Percentiles rank a stretch among this genome's conserved stretches.
Conservation (phyloP, 2,888 invertebrate species). For the Agrypnus murinus region DNA sequence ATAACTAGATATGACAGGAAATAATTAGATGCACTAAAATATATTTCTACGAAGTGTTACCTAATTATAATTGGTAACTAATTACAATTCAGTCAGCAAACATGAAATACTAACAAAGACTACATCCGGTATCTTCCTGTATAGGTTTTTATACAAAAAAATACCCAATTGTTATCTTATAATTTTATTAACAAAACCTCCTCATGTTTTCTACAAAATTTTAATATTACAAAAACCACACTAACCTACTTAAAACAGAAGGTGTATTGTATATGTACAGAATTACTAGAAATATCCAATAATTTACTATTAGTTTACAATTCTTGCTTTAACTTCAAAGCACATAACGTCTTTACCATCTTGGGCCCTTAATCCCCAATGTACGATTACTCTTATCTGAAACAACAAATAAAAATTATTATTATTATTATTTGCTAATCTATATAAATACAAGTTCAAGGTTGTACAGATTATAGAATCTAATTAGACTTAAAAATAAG, state of each 20-base stretch:
- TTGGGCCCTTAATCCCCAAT: conserved; percentile 76
- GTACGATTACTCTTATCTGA: conserved; percentile 75
- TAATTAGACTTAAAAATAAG: too few species aligned
- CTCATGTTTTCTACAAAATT: conserved; percentile 2
- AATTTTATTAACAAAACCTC: neutral
- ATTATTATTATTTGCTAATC: too few species aligned
- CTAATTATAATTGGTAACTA: neutral
- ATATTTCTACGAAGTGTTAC: too few species aligned
- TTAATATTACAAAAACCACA: neutral
- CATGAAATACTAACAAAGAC: neutral
- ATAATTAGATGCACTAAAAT: too few species aligned
- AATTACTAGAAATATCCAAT: conserved; percentile 5
- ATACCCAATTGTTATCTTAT: neutral
- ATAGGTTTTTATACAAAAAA: neutral
- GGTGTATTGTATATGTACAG: conserved; percentile 3
- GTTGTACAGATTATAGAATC: too few species aligned
- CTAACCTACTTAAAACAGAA: neutral
- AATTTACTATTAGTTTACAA: conserved; percentile 67
- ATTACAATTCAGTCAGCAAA: neutral
- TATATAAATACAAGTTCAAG: too few species aligned
- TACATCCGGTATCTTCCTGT: neutral
- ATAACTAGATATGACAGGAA: too few species aligned
- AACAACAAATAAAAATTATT: too few species aligned
- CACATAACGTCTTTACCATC: conserved; percentile 74
- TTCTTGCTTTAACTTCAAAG: conserved; percentile 82